Evolutionary conservation across 2,888 invertebrate species (phyloP).

Genomic region (Cantharis rustica): DNA sequence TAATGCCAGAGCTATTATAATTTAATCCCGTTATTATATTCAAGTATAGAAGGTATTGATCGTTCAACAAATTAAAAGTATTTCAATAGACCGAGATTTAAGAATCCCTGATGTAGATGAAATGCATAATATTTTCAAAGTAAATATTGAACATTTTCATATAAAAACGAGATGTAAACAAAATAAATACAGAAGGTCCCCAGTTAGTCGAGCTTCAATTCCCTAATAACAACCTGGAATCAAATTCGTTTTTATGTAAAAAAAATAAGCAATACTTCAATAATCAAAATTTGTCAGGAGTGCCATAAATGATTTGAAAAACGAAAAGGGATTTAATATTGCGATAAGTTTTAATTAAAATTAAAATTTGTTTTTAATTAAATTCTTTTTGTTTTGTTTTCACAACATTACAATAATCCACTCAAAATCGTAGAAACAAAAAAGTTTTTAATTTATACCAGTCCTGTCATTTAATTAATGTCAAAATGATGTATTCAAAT

Average conservation of each 20-base stretch:
- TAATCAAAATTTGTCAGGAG: neutral
- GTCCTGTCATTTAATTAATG: neutral
- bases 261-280: neutral
- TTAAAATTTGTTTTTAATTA: neutral
- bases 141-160: neutral
- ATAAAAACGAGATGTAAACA: neutral
- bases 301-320: neutral
- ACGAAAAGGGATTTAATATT: neutral
- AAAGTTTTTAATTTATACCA: neutral
- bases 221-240: neutral
- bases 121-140: neutral
- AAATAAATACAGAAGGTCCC: neutral
- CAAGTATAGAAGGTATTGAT: neutral
- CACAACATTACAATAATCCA: neutral
- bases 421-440: neutral
- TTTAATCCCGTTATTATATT: neutral
- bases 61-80: neutral
- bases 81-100: neutral
- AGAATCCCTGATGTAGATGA: neutral
- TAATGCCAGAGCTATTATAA: neutral
- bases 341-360: neutral
- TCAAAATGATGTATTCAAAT: neutral
- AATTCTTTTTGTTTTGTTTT: neutral
- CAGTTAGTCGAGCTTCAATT: neutral
- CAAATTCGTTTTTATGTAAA: neutral